phyloP scores from a whole-genome alignment of 2,113 vertebrate genomes.

The Epinephelus moara region DNA sequence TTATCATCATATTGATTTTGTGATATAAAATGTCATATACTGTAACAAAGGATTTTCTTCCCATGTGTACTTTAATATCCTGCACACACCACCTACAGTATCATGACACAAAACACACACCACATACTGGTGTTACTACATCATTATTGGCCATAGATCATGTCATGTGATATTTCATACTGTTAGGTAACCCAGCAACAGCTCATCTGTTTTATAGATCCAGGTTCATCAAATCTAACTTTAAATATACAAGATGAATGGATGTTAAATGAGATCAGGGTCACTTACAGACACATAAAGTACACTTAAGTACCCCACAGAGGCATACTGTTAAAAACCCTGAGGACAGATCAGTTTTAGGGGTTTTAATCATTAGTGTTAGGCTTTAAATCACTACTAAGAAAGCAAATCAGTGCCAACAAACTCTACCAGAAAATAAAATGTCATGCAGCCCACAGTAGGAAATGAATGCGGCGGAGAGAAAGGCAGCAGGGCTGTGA shows the following conservation, averaged over 20 bases:
- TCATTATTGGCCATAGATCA: background rate
- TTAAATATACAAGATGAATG: background rate
- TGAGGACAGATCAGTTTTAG: background rate
- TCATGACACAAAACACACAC: background rate
- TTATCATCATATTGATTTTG: background rate
- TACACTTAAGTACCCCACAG: background rate
- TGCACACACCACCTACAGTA: background rate
- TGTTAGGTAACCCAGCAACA: background rate
- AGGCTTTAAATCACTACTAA: background rate
- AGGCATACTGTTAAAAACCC: background rate
- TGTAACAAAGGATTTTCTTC: background rate
- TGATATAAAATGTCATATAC: background rate
- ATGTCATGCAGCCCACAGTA: background rate
- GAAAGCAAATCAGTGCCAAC: background rate
- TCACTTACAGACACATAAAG: background rate
- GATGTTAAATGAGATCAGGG: background rate
- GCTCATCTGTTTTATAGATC: background rate
- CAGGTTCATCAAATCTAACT: background rate
- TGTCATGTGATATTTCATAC: background rate
- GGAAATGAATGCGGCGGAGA: conserved; percentile 30
- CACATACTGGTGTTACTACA: background rate
- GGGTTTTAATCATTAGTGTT: background rate
- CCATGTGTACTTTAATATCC: background rate
- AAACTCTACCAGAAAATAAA: background rate
- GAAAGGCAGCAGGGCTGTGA: background rate